Base-by-base conservation (phyloP, 1,140 invertebrate genomes). In the Aphis craccivora region DNA sequence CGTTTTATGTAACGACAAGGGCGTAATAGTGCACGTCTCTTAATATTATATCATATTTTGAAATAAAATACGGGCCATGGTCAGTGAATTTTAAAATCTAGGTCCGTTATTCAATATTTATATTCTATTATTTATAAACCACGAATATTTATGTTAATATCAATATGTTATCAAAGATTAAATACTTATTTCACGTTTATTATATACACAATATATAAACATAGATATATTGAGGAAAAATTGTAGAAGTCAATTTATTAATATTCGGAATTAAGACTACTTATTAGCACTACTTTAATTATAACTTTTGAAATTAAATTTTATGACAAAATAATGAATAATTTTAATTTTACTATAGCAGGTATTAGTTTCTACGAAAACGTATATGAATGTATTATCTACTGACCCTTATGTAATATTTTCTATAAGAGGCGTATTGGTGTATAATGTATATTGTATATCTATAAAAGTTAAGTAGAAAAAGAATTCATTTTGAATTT, bases 81-180 rank as follows among this genome's bases (percentile, higher is more conserved):
- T 93, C 91, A 93, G 35, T 86, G 91, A 93, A 93, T 93, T 93
- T 93, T 93, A 93, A 93, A 93, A 93, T 93, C 76, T 93, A 93
- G 91, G 91, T 93, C 60, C 91, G 81, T 84, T 93, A 86, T 93
- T 93, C n/a, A 92, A 76, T 76, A 76, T 76, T n/a, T 18, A 8
- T 60, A 67, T n/a, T 67, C 5, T 67, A 60, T 60, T 60, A 90
- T 89, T 11, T 90, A 30, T 90, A 60, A 55, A 14, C 37, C 9
- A 43, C 37, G 6, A 89, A 55, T 55, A 55, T 23, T 89, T 37
- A 25, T 89, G 30, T 67, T 90, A 90, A 23, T 76, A 76, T 76
- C 60, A 35, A 35, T 76, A 35, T 18, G 4, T 76, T 76, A n/a
- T 76, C 60, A 76, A 76, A 76, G 30, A n/a, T n/a, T 37, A 90